A percentile compares a stretch with the other conserved stretches of the same genome.
phyloP scores from a whole-genome alignment of 2,888 invertebrate genomes.

The Hipparchia sbordonii region DNA sequence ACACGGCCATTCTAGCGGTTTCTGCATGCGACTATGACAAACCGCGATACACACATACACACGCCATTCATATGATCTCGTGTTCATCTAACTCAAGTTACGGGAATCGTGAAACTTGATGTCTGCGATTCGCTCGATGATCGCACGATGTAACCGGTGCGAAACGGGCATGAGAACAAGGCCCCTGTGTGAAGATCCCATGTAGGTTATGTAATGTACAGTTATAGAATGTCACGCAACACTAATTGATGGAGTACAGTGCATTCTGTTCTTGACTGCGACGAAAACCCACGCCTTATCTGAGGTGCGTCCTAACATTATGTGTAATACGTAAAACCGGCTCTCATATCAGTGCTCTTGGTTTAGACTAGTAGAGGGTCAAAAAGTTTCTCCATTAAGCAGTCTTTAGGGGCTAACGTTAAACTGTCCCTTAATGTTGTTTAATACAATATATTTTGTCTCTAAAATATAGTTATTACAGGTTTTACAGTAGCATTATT shows the following conservation, averaged over 20 bases:
- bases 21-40: too few relatives aligned
- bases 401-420: background rate
- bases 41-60: slow-evolving; percentile 34
- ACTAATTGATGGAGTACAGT: slow-evolving; percentile 57
- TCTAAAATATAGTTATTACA: too few relatives aligned
- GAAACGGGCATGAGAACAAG: slow-evolving; percentile 63
- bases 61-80: slow-evolving; percentile 60
- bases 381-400: slow-evolving; percentile 47
- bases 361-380: slow-evolving; percentile 46
- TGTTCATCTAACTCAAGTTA: slow-evolving; percentile 58
- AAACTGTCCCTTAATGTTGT: background rate
- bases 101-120: slow-evolving; percentile 61
- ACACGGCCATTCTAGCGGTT: slow-evolving; percentile 34
- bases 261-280: slow-evolving; percentile 23
- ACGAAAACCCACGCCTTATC: slow-evolving; percentile 40
- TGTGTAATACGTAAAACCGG: slow-evolving; percentile 53
- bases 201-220: slow-evolving; percentile 73
- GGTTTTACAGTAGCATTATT: too few relatives aligned
- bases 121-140: slow-evolving; percentile 59
- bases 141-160: slow-evolving; percentile 47
- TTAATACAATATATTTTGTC: too few relatives aligned
- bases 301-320: slow-evolving; percentile 58
- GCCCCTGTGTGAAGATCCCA: slow-evolving; percentile 67
- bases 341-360: slow-evolving; percentile 51
- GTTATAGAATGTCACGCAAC: slow-evolving; percentile 71